phyloP scores from a whole-genome alignment of 2,888 invertebrate species.

The Cryptops parisi region DNA sequence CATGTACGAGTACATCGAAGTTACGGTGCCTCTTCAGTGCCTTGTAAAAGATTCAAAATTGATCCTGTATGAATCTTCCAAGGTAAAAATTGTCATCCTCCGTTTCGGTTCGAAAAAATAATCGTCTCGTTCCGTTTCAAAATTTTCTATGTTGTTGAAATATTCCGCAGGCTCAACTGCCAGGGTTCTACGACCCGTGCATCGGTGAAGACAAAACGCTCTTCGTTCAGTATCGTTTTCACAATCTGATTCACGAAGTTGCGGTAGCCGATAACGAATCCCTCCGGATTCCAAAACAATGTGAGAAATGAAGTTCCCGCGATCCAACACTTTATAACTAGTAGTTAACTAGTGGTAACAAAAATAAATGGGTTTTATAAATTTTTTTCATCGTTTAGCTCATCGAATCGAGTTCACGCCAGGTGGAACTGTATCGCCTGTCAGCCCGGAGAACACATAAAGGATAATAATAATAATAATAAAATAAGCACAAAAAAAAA shows the following conservation, averaged over 20 bases:
- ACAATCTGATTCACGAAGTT: constrained; percentile 60
- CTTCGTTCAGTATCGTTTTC: constrained; percentile 70
- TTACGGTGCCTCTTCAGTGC: constrained; percentile 88
- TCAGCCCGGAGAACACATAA: too few relatives aligned
- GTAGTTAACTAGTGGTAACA: background rate
- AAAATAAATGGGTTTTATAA: background rate
- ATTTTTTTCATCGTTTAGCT: background rate
- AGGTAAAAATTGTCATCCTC: constrained; percentile 44
- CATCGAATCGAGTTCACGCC: constrained; percentile 4
- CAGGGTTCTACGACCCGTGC: constrained; percentile 94
- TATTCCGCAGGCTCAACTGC: constrained; percentile 65
- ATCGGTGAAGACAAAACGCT: constrained; percentile 76
- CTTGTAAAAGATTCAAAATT: constrained; percentile 82
- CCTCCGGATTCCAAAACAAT: constrained; percentile 58
- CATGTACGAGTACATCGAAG: constrained; percentile 56
- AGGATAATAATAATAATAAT: too few relatives aligned
- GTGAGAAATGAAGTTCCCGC: too few relatives aligned
- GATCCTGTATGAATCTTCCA: constrained; percentile 64
- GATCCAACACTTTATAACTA: too few relatives aligned
- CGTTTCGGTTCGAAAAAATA: background rate
- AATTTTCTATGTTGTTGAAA: constrained; percentile 26
- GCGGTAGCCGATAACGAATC: constrained; percentile 64
- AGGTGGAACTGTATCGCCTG: too few relatives aligned
- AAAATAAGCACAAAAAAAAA: too few relatives aligned
- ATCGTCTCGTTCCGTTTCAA: too few relatives aligned